Conservation (phyloP, 2,797 vertebrate genomes). For the Sparidentex hasta region DNA sequence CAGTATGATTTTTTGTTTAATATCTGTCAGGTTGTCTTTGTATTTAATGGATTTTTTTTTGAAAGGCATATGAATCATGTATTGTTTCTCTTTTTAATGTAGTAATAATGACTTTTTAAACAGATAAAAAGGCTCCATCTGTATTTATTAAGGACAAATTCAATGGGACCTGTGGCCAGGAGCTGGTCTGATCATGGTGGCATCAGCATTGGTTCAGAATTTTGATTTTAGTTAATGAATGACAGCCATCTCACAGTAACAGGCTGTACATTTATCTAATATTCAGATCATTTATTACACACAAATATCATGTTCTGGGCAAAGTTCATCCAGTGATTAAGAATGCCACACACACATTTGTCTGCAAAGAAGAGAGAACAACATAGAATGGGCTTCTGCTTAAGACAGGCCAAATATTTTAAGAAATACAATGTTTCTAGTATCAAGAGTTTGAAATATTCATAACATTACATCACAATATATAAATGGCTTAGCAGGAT, state of each 20-base stretch:
- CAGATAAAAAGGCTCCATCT: not conserved
- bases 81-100: conserved; percentile 1
- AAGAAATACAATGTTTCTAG: not conserved
- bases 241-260: not conserved
- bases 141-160: not conserved
- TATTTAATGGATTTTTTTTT: conserved; percentile 14
- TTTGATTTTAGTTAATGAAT: conserved; percentile 7
- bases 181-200: not conserved
- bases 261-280: not conserved
- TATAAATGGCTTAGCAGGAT: not conserved
- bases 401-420: not conserved
- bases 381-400: not conserved
- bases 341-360: not conserved
- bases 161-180: not conserved
- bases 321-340: not conserved
- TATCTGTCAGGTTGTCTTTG: conserved; percentile 10
- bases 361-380: not conserved
- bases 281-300: not conserved
- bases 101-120: not conserved
- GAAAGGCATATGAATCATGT: not conserved
- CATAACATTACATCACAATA: not conserved
- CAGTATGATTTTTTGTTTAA: not conserved
- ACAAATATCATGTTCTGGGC: not conserved
- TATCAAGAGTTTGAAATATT: not conserved
- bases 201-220: too few relatives aligned